Evolutionary conservation across 1,140 invertebrate genomes (phyloP), one percentile per base, ranked within the genome.

Genomic region (Hylaeus volcanicus): DNA sequence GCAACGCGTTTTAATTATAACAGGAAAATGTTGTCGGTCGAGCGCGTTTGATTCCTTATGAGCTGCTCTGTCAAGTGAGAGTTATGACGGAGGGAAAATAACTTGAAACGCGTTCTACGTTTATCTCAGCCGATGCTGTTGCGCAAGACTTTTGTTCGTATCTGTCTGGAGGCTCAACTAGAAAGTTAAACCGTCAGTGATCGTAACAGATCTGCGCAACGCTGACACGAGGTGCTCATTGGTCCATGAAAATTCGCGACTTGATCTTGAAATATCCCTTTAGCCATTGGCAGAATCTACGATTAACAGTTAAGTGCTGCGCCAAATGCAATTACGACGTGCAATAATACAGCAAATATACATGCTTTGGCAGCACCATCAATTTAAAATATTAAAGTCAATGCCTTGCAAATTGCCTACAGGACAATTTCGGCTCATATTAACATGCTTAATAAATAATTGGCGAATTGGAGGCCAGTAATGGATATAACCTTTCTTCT

Each of bases 61-160:
- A 75, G 64, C 45, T 68, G n/a, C 12, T n/a, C 56, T 48, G 39
- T 5, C n/a, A 39, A 63, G 73, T 45, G 65, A 81, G 55, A 81
- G 48, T 77, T 63, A 81, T 56, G 65, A 76, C 48, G 56, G 39
- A 26, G 48, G 39, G 4, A 45, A 41, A 70, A 76, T 11, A 76
- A 45, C 45, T 12, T 43, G 37, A 39, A 75, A 68, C 55, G 48
- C 64, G 55, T 48, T 37, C 55, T 43, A 12, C 55, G 39, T 77
- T 77, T 78, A 79, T 82, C 39, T 37, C 63, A 3, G 12, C 26
- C 80, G n/a, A 82, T 82, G 69, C 43, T 26, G 63, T 82, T 79
- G 76, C 68, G 76, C 76, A 79, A 79, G 63, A 79, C 58, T 39
- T 73, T 79, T 73, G 75, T 73, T 73, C 70, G n/a, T 64, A 68